phyloP scores from a whole-genome alignment of 2,888 invertebrate genomes.

The Tiliacea aurago region DNA sequence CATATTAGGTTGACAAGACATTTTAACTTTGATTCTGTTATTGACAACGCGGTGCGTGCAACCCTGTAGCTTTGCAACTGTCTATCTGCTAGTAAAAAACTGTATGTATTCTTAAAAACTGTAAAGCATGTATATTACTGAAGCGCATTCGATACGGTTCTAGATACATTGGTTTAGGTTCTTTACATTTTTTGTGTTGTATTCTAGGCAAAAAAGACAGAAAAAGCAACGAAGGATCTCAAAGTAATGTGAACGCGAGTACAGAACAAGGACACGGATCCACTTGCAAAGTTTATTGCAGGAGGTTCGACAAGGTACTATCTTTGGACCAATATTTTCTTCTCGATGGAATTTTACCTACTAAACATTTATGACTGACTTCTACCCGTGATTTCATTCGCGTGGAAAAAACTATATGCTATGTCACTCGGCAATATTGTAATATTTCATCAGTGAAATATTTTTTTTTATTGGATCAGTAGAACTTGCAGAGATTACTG shows the following conservation, averaged over 20 bases:
- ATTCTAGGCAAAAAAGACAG: constrained; percentile 83
- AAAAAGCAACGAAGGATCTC: constrained; percentile 84
- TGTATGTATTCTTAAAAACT: neutral
- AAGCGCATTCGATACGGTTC: constrained; percentile 3
- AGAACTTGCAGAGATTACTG: neutral
- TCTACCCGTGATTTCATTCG: neutral
- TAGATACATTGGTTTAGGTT: too few relatives aligned
- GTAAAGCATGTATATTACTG: neutral
- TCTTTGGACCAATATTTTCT: constrained; percentile 21
- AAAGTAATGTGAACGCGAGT: constrained; percentile 78
- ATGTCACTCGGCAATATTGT: too few relatives aligned
- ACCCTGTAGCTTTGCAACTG: neutral
- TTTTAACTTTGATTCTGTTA: neutral
- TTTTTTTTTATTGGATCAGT: neutral
- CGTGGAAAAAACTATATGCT: neutral
- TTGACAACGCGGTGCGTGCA: neutral
- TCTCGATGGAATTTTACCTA: neutral
- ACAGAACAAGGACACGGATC: constrained; percentile 91
- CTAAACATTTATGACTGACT: neutral
- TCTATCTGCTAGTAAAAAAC: neutral
- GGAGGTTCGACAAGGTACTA: constrained; percentile 85
- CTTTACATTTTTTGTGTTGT: neutral
- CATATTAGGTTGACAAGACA: neutral
- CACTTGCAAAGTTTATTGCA: constrained; percentile 82
- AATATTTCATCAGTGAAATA: neutral